Evolutionary conservation across 1,140 invertebrate genomes (phyloP), one percentile per base, ranked within the genome.

Genomic region (Drosophila burlai): DNA sequence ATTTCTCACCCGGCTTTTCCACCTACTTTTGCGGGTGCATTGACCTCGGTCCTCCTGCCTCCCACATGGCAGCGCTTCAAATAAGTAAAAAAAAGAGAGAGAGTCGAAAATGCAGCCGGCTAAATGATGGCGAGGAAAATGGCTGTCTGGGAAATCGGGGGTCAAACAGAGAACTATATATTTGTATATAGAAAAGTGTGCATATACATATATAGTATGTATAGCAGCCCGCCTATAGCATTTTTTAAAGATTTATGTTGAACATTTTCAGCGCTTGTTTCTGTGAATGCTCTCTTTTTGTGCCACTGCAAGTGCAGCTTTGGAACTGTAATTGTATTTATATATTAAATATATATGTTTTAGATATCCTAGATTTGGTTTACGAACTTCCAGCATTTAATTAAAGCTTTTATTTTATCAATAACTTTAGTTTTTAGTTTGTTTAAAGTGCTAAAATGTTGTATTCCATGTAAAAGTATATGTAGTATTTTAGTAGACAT

Each of bases 161-260:
- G 66, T 47, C 65, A 54, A 67, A 71, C 26, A 57, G 68, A 26
- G 50, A 43, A 24, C 40, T 57, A 31, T 57, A 57, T 55, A 16
- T 16, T 10, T 55, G 15, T 38, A 57, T 36, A 54, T 36, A 36
- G 7, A 21, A 21, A 10, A 9, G 13, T 49, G 16, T 40, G 7
- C 24, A 6, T 38, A 55, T 38, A 52, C 15, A 29, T 55, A 36
- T 15, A 15, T 34, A 24, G 24, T 24, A 24, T 24, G 24, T 24
- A 24, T 24, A 24, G 31, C n/a, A 18, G 47, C 18, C 58, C 31
- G 49, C 34, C 40, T 40, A 34, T 47, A 49, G 45, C 11, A 57
- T 58, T 57, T 50, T 76, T 76, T 76, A 74, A 74, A 75, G 58
- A 75, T 75, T 75, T 75, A 75, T 75, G 58, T 75, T 74, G 49